Percentiles rank a stretch among this genome's conserved stretches.
Conservation (phyloP, 1,140 invertebrate species). For the Araneus ventricosus region DNA sequence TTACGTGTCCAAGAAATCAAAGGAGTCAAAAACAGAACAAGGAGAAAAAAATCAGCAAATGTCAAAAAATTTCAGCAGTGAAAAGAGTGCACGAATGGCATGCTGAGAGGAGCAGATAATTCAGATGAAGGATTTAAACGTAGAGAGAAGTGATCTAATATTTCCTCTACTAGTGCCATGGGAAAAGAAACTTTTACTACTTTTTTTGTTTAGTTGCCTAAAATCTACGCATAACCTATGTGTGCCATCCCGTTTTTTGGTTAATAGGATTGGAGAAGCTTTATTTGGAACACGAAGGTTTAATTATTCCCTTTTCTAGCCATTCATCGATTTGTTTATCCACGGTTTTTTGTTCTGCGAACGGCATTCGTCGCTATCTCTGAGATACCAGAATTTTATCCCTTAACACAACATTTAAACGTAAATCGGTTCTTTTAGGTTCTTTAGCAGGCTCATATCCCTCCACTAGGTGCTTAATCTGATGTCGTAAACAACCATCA, state of each 20-base stretch:
- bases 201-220: not conserved
- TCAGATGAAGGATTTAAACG: too few species aligned
- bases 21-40: too few species aligned
- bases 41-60: too few species aligned
- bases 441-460: not conserved
- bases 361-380: not conserved
- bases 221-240: not conserved
- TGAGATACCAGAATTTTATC: not conserved
- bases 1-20: too few species aligned
- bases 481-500: not conserved
- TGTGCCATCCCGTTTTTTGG: too few species aligned
- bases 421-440: not conserved
- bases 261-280: not conserved
- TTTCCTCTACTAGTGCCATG: not conserved
- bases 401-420: not conserved
- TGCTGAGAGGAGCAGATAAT: too few species aligned
- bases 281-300: not conserved
- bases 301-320: not conserved
- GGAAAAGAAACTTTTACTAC: conserved; percentile 21
- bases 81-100: too few species aligned
- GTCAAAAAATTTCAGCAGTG: too few species aligned
- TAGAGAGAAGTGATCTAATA: too few species aligned
- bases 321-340: not conserved
- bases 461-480: not conserved
- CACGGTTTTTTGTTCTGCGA: not conserved